Evolutionary conservation across 2,888 invertebrate species (phyloP).

Genomic region (Mycalesis mineus): DNA sequence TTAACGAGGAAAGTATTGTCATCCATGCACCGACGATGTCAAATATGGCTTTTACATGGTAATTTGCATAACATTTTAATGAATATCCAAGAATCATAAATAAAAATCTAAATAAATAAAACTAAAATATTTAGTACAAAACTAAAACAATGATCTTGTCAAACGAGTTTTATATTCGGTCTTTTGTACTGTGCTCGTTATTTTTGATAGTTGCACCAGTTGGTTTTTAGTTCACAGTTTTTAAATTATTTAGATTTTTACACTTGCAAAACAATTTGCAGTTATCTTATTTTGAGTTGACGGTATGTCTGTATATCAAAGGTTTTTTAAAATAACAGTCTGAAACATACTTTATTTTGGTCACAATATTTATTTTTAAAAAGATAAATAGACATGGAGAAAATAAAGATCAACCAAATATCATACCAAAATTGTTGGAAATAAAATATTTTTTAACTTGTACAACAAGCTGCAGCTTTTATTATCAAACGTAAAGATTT

Average conservation of each 20-base stretch:
- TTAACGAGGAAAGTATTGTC: background rate
- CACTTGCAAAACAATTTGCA: no score
- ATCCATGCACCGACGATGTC: background rate
- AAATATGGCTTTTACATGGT: background rate
- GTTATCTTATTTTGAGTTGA: no score
- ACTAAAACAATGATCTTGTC: background rate
- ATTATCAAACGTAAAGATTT: no score
- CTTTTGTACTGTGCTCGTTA: constrained; percentile 1
- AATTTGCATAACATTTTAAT: constrained; percentile 2
- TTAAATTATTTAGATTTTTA: background rate
- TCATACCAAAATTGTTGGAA: no score
- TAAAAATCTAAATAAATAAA: constrained; percentile 1
- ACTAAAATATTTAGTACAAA: background rate
- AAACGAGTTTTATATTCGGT: background rate
- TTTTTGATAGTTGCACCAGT: constrained; percentile 1
- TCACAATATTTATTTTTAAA: no score
- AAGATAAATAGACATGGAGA: no score
- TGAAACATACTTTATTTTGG: no score
- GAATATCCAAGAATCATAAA: background rate
- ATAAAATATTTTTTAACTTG: no score
- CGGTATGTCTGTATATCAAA: no score
- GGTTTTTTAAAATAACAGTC: no score
- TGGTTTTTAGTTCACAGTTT: background rate
- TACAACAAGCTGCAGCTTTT: no score
- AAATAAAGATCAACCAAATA: no score